Evolutionary conservation across 2,113 vertebrate genomes (phyloP).

Genomic region (Scytalopus superciliaris): DNA sequence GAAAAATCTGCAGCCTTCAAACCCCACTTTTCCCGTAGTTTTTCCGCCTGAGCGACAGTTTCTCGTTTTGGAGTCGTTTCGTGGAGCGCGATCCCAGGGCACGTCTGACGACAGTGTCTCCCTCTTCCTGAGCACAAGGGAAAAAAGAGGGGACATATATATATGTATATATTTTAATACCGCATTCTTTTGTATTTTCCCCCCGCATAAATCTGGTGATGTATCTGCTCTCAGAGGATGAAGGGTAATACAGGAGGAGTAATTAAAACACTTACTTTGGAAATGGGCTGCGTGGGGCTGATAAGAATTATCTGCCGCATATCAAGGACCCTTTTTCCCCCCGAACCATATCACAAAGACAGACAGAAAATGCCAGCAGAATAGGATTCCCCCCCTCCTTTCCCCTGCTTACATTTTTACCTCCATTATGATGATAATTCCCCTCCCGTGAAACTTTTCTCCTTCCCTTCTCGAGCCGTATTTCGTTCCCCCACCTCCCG

Average conservation of each 20-base stretch:
- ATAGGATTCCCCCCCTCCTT: slow-evolving; percentile 42
- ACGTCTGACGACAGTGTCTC: not conserved
- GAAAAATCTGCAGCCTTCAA: not conserved
- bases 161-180: slow-evolving; percentile 38
- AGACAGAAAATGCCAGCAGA: slow-evolving; percentile 76
- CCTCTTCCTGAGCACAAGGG: not conserved
- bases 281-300: slow-evolving; percentile 72
- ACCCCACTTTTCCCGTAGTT: not conserved
- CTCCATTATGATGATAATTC: slow-evolving; percentile 74
- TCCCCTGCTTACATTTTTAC: slow-evolving; percentile 53
- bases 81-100: not conserved
- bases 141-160: not conserved
- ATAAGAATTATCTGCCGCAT: slow-evolving; percentile 80
- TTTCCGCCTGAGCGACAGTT: not conserved
- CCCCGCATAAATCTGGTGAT: slow-evolving; percentile 59
- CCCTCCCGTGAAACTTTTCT: slow-evolving; percentile 50
- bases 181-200: not conserved
- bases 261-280: slow-evolving; percentile 82
- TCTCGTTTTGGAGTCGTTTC: not conserved
- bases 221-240: slow-evolving; percentile 69
- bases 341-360: slow-evolving; percentile 74
- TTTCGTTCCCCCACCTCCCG: slow-evolving; percentile 29
- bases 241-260: slow-evolving; percentile 69
- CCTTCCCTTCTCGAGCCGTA: not conserved
- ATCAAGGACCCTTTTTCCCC: slow-evolving; percentile 76